phyloP scores from a whole-genome alignment of 2,797 vertebrate genomes.

The Macrochelys suwanniensis region DNA sequence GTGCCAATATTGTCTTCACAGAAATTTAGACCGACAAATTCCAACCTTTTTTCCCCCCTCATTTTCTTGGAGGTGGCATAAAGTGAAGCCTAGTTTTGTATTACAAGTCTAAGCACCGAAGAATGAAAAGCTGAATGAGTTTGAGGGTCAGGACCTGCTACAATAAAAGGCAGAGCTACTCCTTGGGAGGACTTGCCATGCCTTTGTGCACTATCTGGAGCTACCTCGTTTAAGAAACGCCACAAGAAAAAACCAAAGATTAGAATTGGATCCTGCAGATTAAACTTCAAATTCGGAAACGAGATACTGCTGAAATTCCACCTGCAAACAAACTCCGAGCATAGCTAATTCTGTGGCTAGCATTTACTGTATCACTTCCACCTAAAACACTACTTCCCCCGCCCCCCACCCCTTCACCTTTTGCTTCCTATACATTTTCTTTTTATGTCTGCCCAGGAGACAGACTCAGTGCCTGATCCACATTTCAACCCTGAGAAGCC shows the following conservation, averaged over 20 bases:
- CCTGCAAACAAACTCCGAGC: conserved; percentile 16
- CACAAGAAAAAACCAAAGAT: conserved; percentile 16
- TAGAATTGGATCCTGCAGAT: neutral
- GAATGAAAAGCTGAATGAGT: neutral
- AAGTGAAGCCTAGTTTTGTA: neutral
- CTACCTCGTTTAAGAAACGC: neutral
- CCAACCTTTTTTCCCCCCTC: neutral
- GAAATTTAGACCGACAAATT: rapidly evolving
- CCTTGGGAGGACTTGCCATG: rapidly evolving
- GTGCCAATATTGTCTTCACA: rapidly evolving
- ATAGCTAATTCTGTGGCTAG: neutral
- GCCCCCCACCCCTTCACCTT: neutral
- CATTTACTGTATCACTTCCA: rapidly evolving
- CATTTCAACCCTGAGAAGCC: neutral
- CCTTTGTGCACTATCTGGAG: neutral
- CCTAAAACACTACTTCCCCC: neutral
- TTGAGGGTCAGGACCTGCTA: neutral
- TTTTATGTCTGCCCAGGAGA: neutral
- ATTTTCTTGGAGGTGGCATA: rapidly evolving
- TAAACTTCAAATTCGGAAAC: conserved; percentile 21
- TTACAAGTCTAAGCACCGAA: neutral
- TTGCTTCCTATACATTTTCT: neutral
- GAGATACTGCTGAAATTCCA: conserved; percentile 36
- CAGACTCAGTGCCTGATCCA: neutral
- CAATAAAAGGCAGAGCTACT: neutral